phyloP scores from a whole-genome alignment of 2,797 vertebrate species.

The Tapirus indicus region DNA sequence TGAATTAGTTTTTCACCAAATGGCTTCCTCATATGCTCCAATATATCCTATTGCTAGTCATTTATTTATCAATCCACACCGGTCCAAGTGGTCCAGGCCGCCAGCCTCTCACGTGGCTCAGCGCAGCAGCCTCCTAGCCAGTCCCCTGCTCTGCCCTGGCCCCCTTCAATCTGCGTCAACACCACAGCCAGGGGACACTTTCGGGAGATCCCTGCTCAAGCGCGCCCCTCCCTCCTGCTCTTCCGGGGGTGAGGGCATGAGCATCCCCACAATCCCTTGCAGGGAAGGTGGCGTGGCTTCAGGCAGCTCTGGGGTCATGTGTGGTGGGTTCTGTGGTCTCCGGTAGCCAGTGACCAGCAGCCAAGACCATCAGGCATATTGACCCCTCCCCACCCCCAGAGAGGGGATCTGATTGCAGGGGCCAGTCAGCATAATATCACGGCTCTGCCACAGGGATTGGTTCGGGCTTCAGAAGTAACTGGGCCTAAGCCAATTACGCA shows the following conservation, averaged over 20 bases:
- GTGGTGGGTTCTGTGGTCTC: neutral
- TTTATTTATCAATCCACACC: too few relatives aligned
- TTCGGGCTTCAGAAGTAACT: neutral
- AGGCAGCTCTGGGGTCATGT: neutral
- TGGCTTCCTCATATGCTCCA: too few relatives aligned
- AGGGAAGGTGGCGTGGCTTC: neutral
- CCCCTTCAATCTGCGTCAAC: neutral
- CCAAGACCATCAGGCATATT: neutral
- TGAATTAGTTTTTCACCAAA: too few relatives aligned
- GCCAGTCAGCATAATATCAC: fast-evolving
- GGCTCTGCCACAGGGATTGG: too few relatives aligned
- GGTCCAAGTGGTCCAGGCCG: neutral
- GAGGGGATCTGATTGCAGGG: neutral
- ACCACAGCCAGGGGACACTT: neutral
- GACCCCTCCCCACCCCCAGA: neutral
- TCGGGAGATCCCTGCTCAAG: neutral
- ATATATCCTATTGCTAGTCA: too few relatives aligned
- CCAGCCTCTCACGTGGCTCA: neutral
- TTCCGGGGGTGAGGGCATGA: neutral
- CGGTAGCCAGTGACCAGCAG: neutral
- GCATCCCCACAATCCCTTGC: too few relatives aligned
- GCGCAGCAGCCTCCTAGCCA: neutral
- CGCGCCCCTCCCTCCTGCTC: neutral
- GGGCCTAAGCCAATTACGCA: neutral
- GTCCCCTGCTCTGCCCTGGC: neutral